Evolutionary conservation across 2,888 invertebrate genomes (phyloP), one percentile per base, ranked within the genome.

Genomic region (Morpho achilles): DNA sequence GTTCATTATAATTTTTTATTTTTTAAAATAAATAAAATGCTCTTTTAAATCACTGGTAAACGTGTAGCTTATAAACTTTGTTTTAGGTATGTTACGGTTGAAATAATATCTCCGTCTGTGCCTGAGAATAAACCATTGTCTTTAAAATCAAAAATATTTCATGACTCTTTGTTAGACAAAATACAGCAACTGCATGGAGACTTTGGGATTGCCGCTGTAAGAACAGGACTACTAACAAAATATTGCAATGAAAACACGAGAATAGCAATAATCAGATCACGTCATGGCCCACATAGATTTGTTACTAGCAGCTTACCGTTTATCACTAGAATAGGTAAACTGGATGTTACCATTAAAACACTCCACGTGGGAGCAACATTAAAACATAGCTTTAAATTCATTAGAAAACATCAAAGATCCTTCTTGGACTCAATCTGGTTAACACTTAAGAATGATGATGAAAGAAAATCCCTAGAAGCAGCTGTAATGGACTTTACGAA

Each of bases 351-450:
- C 55, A 77, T 95, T 32, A 92, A 91, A 53, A 95, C 94, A 16
- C 77, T 96, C 5, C 95, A 96, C 77, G 91, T 93, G 1, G 96
- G 96, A 23, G 96, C 96, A 3, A 95, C 96, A 10, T 89, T 96
- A 55, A 94, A 93, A 79, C 95, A 96, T 65, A 95, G 96, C 80
- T 96, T 95, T 73, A 92, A 93, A 67, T 95, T 94, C 73, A 92
- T 96, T 58, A 90, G 94, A 72, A 92, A 90, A 61, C 92, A 95
- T 77, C 96, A 96, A 70, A 91, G 92, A 69, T 82, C 87, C 53
- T 94, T 92, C 73, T 85, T 95, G 57, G 93, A 95, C 72, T 86
- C 91, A 52, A 91, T 92, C 77, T 94, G 94, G 92, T 83, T 86
- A 0, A 85, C 83, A 65, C 80, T 95, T 42, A 92, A 91, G 66